Evolutionary conservation across 1,140 invertebrate species (phyloP).

Genomic region (Trachymyrmex cornetzi): DNA sequence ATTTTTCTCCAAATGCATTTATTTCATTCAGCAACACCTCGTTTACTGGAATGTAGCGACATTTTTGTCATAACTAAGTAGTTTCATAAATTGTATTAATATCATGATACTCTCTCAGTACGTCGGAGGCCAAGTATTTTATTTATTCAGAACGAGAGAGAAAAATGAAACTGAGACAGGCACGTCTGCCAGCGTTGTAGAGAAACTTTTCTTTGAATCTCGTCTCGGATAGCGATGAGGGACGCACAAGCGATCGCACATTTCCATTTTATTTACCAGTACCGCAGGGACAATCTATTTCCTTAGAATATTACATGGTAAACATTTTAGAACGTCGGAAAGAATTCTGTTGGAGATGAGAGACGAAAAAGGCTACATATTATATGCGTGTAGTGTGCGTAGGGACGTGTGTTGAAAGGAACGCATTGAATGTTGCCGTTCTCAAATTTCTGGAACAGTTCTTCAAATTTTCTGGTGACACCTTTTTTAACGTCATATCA

Average conservation of each 20-base stretch:
- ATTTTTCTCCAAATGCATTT: slow-evolving; percentile 9
- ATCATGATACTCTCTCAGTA: slow-evolving; percentile 4
- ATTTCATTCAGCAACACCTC: slow-evolving; percentile 8
- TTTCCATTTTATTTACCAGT: slow-evolving; percentile 67
- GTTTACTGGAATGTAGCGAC: neutral
- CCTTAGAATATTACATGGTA: slow-evolving; percentile 27
- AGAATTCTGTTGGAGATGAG: slow-evolving; percentile 12
- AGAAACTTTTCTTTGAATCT: slow-evolving; percentile 54
- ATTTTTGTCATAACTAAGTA: slow-evolving; percentile 27
- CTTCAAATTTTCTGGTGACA: neutral
- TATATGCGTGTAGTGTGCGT: neutral
- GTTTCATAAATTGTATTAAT: slow-evolving; percentile 31
- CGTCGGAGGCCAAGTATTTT: neutral
- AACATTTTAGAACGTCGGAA: slow-evolving; percentile 57
- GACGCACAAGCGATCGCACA: slow-evolving; percentile 35
- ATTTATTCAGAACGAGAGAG: slow-evolving; percentile 39
- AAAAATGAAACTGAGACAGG: slow-evolving; percentile 5
- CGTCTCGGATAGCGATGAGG: slow-evolving; percentile 27
- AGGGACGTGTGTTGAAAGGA: neutral
- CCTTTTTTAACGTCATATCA: neutral
- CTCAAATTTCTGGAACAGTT: neutral
- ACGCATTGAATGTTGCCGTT: neutral
- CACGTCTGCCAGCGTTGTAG: neutral
- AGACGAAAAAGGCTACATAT: neutral
- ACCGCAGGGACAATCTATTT: slow-evolving; percentile 7